Conservation (phyloP, 2,113 vertebrate genomes). For the Pelvicachromis taeniatus region DNA sequence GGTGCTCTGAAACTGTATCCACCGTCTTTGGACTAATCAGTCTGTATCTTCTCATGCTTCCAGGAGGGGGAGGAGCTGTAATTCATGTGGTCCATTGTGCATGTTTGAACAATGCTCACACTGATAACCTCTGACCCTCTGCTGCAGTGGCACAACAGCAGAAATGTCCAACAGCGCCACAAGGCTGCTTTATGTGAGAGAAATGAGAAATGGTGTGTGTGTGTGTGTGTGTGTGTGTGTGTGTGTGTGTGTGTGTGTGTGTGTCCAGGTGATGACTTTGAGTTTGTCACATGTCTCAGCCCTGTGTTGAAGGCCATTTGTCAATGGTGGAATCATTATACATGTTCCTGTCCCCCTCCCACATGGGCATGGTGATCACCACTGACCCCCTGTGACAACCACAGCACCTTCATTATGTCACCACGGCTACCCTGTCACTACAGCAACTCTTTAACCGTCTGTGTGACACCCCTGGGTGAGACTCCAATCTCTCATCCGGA, state of each 20-base stretch:
- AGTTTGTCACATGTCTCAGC: slow-evolving; percentile 97
- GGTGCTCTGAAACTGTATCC: neutral
- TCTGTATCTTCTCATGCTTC: neutral
- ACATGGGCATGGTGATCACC: slow-evolving; percentile 93
- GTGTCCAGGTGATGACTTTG: slow-evolving; percentile 77
- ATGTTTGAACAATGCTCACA: slow-evolving; percentile 57
- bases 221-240: neutral
- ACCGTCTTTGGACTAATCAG: neutral
- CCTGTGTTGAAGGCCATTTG: slow-evolving; percentile 92
- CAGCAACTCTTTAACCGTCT: slow-evolving; percentile 72
- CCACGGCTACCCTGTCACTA: slow-evolving; percentile 84
- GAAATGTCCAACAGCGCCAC: slow-evolving; percentile 16
- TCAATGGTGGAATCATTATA: slow-evolving; percentile 99
- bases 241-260: neutral
- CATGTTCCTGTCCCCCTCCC: slow-evolving; percentile 76
- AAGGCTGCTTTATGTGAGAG: slow-evolving; percentile 21
- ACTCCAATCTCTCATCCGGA: slow-evolving; percentile 75
- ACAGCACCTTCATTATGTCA: slow-evolving; percentile 99
- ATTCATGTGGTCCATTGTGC: slow-evolving; percentile 45
- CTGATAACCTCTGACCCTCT: slow-evolving; percentile 62
- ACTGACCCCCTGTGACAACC: slow-evolving; percentile 96
- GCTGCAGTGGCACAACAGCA: slow-evolving; percentile 5
- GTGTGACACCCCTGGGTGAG: slow-evolving; percentile 73
- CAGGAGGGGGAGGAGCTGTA: neutral
- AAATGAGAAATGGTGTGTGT: neutral